These are phyloP conservation scores for Palloptera scutellata DNA, from an alignment of 2,888 invertebrate genomes.

Conservation along the genomic window DNA sequence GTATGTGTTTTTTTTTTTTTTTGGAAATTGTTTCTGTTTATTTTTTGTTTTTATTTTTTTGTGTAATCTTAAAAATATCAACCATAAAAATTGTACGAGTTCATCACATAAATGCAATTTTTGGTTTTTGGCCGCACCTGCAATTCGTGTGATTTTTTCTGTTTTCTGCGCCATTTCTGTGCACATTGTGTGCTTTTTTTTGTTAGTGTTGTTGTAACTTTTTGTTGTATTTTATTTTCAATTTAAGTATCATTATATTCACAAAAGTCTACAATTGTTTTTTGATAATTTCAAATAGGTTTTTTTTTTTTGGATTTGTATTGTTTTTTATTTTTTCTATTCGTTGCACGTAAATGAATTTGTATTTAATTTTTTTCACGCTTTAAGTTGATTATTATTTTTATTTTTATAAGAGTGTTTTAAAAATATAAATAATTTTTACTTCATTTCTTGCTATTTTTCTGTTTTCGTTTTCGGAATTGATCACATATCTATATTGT, in stretches of 20 bases:
- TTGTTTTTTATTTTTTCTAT: background rate
- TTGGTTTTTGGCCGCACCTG: constrained; percentile 24
- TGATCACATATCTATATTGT: background rate
- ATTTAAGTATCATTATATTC: constrained; percentile 22
- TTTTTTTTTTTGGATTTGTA: constrained; percentile 8
- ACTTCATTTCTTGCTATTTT: background rate
- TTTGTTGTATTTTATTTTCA: constrained; percentile 15
- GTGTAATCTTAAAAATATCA: constrained; percentile 21
- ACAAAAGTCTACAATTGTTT: constrained; percentile 13
- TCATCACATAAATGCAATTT: background rate
- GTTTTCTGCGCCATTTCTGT: constrained; percentile 1
- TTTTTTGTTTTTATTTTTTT: constrained; percentile 28
- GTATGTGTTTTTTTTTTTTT: constrained; percentile 22
- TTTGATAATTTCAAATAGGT: background rate
- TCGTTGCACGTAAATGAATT: constrained; percentile 8
- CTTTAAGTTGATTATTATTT: no score
- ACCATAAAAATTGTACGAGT: background rate
- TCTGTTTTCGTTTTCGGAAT: background rate
- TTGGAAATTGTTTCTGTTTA: background rate
- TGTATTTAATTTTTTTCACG: background rate
- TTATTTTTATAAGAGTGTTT: no score
- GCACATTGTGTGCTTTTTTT: background rate
- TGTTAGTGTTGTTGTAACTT: constrained; percentile 4
- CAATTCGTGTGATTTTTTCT: constrained; percentile 25
- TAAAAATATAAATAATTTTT: no score